Evolutionary conservation across 2,113 vertebrate genomes (phyloP).

Genomic region (Corythoichthys intestinalis): DNA sequence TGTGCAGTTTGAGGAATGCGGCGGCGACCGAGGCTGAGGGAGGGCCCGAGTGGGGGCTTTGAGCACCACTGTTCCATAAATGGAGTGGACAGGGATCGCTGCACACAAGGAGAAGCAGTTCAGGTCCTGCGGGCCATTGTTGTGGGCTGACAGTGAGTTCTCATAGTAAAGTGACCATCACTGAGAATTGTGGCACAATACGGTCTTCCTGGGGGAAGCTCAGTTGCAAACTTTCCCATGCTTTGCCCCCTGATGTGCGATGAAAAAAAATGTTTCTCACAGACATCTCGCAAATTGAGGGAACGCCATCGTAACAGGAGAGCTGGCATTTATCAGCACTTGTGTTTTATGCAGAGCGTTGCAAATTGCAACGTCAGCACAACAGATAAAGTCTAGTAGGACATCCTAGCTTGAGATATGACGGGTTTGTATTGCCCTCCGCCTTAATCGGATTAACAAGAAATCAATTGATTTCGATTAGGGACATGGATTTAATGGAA

Average conservation of each 20-base stretch:
- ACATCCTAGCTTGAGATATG: neutral
- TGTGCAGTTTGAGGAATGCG: slow-evolving; percentile 17
- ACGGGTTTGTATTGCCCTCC: too few relatives aligned
- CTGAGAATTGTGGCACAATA: slow-evolving; percentile 44
- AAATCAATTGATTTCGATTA: too few relatives aligned
- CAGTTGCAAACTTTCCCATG: slow-evolving; percentile 33
- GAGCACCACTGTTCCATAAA: slow-evolving; percentile 47
- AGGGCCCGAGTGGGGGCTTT: slow-evolving; percentile 2
- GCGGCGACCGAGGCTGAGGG: neutral
- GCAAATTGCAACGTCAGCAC: too few relatives aligned
- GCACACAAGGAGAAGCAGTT: slow-evolving; percentile 31
- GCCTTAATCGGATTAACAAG: too few relatives aligned
- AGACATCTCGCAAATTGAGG: neutral
- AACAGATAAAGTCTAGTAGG: neutral
- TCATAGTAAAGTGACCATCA: slow-evolving; percentile 42
- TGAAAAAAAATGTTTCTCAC: neutral
- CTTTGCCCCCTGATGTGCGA: neutral
- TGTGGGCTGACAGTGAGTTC: slow-evolving; percentile 45
- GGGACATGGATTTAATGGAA: too few relatives aligned
- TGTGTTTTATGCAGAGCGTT: too few relatives aligned
- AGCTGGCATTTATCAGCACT: neutral
- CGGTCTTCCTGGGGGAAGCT: slow-evolving; percentile 17
- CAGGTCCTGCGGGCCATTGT: slow-evolving; percentile 41
- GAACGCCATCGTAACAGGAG: neutral
- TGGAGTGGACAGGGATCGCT: slow-evolving; percentile 42